Conservation (phyloP, 2,113 vertebrate species). For the Puntigrus tetrazona region DNA sequence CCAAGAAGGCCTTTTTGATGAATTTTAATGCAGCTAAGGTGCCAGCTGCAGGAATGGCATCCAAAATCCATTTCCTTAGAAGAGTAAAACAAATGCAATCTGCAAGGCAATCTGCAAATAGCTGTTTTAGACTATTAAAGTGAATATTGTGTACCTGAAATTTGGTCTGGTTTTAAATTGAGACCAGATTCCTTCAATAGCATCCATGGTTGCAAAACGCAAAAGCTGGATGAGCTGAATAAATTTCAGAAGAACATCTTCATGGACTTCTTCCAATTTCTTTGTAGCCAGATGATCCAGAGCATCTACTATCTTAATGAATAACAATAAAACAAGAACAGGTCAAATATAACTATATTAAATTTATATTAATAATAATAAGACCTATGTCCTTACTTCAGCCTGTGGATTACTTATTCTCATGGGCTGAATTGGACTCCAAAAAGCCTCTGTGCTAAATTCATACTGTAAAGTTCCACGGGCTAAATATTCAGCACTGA, state of each 20-base stretch:
- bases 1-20: constrained; percentile 74
- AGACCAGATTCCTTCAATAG: constrained; percentile 70
- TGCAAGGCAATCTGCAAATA: background rate
- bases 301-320: constrained; percentile 71
- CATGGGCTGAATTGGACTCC: constrained; percentile 75
- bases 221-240: constrained; percentile 78
- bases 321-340: background rate
- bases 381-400: constrained; percentile 61
- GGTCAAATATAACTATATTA: background rate
- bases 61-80: constrained; percentile 77
- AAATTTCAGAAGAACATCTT: constrained; percentile 76
- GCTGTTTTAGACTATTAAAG: background rate
- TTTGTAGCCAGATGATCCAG: constrained; percentile 76
- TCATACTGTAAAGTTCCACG: constrained; percentile 73
- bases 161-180: constrained; percentile 57
- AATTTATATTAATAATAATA: background rate
- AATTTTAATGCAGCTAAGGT: constrained; percentile 73
- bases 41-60: constrained; percentile 72
- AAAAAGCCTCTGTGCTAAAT: constrained; percentile 69
- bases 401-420: constrained; percentile 66
- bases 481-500: constrained; percentile 55
- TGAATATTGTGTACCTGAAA: constrained; percentile 61
- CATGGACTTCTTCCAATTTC: constrained; percentile 66
- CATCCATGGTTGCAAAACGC: constrained; percentile 55
- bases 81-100: background rate